These are phyloP conservation scores for Drosophila fuyamai DNA, from an alignment of 1,140 invertebrate species.

Conservation along the genomic window DNA sequence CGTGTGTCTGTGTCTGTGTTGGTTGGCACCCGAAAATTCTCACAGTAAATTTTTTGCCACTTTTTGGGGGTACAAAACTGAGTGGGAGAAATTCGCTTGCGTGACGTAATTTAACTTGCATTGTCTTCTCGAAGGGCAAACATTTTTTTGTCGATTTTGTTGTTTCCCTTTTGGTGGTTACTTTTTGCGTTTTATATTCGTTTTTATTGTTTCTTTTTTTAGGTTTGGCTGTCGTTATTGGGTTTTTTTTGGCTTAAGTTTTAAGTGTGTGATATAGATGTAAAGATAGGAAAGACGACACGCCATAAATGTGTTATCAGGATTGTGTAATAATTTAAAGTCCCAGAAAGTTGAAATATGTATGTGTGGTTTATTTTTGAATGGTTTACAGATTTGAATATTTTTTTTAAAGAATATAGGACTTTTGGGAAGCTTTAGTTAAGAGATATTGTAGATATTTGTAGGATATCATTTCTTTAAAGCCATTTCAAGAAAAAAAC, in stretches of 20 bases:
- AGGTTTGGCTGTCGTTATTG: slow-evolving; percentile 18
- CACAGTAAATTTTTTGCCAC: slow-evolving; percentile 57
- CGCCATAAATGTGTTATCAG: slow-evolving; percentile 34
- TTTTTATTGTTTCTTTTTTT: slow-evolving; percentile 35
- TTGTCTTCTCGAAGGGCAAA: slow-evolving; percentile 45
- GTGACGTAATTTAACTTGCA: slow-evolving; percentile 74
- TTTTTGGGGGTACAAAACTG: slow-evolving; percentile 3
- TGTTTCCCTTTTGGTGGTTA: slow-evolving; percentile 17
- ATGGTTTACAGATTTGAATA: too few relatives aligned
- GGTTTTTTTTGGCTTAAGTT: slow-evolving; percentile 10
- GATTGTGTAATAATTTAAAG: slow-evolving; percentile 33
- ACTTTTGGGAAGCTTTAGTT: too few relatives aligned
- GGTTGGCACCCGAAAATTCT: slow-evolving; percentile 48
- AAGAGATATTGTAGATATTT: too few relatives aligned
- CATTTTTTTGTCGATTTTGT: slow-evolving; percentile 1
- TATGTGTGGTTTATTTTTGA: neutral
- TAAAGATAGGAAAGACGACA: slow-evolving; percentile 16
- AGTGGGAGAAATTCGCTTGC: slow-evolving; percentile 27
- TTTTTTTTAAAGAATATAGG: too few relatives aligned
- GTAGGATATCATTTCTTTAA: too few relatives aligned
- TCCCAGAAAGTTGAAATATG: neutral
- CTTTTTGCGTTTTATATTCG: slow-evolving; percentile 14
- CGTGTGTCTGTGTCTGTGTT: slow-evolving; percentile 33
- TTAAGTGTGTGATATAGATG: slow-evolving; percentile 12
- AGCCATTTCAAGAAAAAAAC: too few relatives aligned